These are phyloP conservation scores for Verasper variegatus DNA, from an alignment of 2,113 vertebrate genomes.

Conservation along the genomic window DNA sequence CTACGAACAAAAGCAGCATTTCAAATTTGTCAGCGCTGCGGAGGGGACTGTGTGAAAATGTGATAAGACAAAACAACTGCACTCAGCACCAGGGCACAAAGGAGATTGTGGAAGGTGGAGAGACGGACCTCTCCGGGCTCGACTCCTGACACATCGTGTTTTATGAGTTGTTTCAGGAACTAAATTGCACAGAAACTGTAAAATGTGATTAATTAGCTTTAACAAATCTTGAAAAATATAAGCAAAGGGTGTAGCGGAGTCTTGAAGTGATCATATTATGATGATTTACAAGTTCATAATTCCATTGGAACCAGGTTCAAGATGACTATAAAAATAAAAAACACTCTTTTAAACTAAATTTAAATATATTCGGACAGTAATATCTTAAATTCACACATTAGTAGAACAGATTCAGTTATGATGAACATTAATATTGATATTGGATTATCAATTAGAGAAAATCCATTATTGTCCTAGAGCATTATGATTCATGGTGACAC, in stretches of 20 bases:
- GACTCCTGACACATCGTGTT: slow-evolving; percentile 20
- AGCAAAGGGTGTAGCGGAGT: neutral
- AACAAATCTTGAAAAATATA: too few species aligned
- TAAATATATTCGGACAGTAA: too few species aligned
- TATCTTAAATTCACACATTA: too few species aligned
- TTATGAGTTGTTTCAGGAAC: slow-evolving; percentile 28
- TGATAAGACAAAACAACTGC: slow-evolving; percentile 72
- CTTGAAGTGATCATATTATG: neutral
- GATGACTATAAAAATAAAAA: too few species aligned
- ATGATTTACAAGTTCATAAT: neutral
- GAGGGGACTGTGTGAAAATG: slow-evolving; percentile 65
- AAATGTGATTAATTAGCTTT: neutral
- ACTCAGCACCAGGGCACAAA: slow-evolving; percentile 36
- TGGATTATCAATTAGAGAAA: too few species aligned
- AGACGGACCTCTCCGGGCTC: slow-evolving; percentile 43
- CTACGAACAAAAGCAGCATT: slow-evolving; percentile 59
- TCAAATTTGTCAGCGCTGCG: slow-evolving; percentile 61
- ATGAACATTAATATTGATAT: neutral
- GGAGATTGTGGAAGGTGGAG: slow-evolving; percentile 48
- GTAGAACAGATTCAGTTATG: neutral
- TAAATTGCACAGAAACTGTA: neutral
- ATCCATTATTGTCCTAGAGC: too few species aligned
- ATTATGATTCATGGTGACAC: too few species aligned
- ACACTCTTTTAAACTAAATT: too few species aligned
- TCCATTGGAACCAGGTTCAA: neutral